Evolutionary conservation across 2,113 vertebrate genomes (phyloP).

Genomic region (Sorex araneus): DNA sequence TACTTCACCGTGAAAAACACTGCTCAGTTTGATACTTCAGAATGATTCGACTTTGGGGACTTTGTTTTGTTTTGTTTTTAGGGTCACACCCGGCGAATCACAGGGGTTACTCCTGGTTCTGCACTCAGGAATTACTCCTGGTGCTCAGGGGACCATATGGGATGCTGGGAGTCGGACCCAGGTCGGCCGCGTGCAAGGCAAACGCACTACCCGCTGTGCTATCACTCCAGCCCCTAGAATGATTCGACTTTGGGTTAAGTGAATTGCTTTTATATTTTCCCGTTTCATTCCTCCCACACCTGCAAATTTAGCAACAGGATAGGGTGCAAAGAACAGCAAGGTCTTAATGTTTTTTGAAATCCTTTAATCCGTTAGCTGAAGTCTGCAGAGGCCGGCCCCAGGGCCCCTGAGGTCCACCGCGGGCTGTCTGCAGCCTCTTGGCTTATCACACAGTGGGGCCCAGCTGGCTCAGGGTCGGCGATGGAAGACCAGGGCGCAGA

Average conservation of each 20-base stretch:
- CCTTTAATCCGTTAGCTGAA: background rate
- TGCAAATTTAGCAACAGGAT: background rate
- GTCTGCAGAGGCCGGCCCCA: background rate
- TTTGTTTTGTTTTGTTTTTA: too few relatives aligned
- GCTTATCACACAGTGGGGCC: background rate
- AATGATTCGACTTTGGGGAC: conserved; percentile 8
- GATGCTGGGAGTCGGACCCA: too few relatives aligned
- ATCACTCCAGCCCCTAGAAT: too few relatives aligned
- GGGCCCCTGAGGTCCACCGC: background rate
- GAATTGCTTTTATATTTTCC: background rate
- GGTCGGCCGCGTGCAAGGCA: too few relatives aligned
- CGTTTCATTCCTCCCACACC: background rate
- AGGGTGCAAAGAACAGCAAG: background rate
- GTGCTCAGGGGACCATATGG: too few relatives aligned
- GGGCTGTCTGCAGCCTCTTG: background rate
- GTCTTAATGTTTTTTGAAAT: background rate
- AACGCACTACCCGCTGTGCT: too few relatives aligned
- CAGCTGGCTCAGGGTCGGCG: background rate
- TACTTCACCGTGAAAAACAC: conserved; percentile 38
- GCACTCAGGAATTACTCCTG: too few relatives aligned
- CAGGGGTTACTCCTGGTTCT: too few relatives aligned
- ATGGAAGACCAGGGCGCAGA: background rate
- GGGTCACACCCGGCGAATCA: too few relatives aligned
- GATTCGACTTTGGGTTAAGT: background rate
- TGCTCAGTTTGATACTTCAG: background rate